phyloP scores from a whole-genome alignment of 2,888 invertebrate species.

The Andrena marginata region DNA sequence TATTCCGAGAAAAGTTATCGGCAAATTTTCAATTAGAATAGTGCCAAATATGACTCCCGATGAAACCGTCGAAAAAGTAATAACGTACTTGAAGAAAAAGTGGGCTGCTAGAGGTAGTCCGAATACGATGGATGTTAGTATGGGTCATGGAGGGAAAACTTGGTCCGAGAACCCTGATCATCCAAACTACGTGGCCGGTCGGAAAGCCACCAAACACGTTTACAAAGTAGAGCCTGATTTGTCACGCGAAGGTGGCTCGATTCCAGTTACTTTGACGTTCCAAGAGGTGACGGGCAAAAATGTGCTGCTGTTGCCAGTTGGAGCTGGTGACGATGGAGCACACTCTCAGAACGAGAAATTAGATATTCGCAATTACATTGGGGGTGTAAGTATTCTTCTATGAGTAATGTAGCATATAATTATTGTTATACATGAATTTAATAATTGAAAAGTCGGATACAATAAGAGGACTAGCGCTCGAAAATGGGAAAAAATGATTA shows the following conservation, averaged over 20 bases:
- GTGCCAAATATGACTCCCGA: slow-evolving; percentile 97
- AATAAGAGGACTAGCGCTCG: too few relatives aligned
- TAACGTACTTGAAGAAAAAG: slow-evolving; percentile 90
- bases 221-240: slow-evolving; percentile 97
- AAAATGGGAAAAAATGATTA: too few relatives aligned
- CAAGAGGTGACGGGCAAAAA: slow-evolving; percentile 97
- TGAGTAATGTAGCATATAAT: slow-evolving; percentile 31
- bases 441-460: not conserved
- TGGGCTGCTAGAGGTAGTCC: slow-evolving; percentile 94
- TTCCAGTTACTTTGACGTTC: slow-evolving; percentile 97
- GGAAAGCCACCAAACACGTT: slow-evolving; percentile 92
- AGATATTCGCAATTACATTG: slow-evolving; percentile 95
- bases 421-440: slow-evolving; percentile 9
- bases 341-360: slow-evolving; percentile 99
- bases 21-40: slow-evolving; percentile 98
- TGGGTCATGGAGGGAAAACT: slow-evolving; percentile 92
- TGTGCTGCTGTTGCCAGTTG: slow-evolving; percentile 97
- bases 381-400: slow-evolving; percentile 90
- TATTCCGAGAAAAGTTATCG: slow-evolving; percentile 96
- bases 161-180: slow-evolving; percentile 98
- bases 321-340: slow-evolving; percentile 98
- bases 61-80: slow-evolving; percentile 92
- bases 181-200: slow-evolving; percentile 96
- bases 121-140: slow-evolving; percentile 91
- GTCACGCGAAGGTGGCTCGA: slow-evolving; percentile 98